Base-by-base conservation (phyloP, 2,113 vertebrate species). In the Sceloporus undulatus region DNA sequence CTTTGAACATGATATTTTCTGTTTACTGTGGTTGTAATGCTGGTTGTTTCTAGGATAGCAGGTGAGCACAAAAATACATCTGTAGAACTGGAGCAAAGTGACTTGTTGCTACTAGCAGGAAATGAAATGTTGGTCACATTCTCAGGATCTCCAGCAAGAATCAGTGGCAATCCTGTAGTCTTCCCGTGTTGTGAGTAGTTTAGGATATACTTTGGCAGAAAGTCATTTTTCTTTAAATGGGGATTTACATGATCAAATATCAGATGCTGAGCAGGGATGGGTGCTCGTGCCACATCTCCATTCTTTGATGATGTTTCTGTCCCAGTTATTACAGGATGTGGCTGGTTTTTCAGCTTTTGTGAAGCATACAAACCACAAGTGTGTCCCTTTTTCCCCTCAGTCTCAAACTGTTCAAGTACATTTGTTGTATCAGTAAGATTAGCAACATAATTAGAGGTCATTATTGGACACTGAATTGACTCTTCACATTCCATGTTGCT, bases 121-220 rank as follows among this genome's bases (percentile, higher is more conserved):
- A 81, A n/a, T 23, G 88, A 74, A 48, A 82, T 65, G 71, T 56
- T 80, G 38, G 89, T 21, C 79, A 38, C 65, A 5, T 19, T 54
- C 54, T 86, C 65, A 65, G 79, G 66, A 6, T 85, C 88, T 3
- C 71, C 25, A 5, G 2, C n/a, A 29, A 21, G 56, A 54, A 90
- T 16, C 59, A 83, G 14, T 0, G 89, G 84, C 52, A 56, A 2
- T 7, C 80, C 76, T 4, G 83, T 54, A 29, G 2, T 8, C 59
- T 5, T 86, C 68, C 88, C 93, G 70, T 87, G 93, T 66, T 91
- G 94, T 0, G 96, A 94, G 85, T 97, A 88, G 91, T 93, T 95
- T 85, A 97, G 96, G 52, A 97, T 94, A 4, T 97, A 97, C 91
- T 96, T 97, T 54, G 97, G 97, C 85, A 92, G 89, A 84, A 97